phyloP scores from a whole-genome alignment of 2,113 vertebrate genomes.

The Grammomys dolichurus region DNA sequence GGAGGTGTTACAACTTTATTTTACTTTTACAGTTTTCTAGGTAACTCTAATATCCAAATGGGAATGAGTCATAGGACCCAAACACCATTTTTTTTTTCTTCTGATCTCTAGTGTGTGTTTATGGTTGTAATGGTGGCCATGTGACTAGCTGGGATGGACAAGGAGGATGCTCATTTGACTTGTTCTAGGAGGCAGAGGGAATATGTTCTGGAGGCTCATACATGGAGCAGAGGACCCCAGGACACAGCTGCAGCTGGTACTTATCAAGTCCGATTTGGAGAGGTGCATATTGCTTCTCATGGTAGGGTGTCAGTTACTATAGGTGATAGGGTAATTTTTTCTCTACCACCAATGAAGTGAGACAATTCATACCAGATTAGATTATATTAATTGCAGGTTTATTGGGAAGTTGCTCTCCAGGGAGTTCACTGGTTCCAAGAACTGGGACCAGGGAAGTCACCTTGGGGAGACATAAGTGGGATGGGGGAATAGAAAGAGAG shows the following conservation, averaged over 20 bases:
- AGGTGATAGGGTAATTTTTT: no score
- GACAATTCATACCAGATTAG: no score
- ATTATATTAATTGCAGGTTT: no score
- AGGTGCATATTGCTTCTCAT: accelerated
- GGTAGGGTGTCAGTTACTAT: neutral
- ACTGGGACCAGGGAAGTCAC: no score
- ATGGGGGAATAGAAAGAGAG: no score
- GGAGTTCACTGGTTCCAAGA: no score
- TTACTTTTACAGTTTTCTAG: neutral
- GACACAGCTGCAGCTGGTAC: neutral
- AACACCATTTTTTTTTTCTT: neutral
- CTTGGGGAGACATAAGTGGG: no score
- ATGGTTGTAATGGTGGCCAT: neutral
- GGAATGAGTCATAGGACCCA: neutral
- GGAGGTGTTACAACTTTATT: neutral
- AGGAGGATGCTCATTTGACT: neutral
- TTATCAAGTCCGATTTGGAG: no score
- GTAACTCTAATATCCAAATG: neutral
- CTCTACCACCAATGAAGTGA: no score
- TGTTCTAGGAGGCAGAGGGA: neutral
- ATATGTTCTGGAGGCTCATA: no score
- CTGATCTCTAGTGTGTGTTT: neutral
- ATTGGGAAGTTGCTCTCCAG: no score
- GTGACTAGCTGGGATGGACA: neutral
- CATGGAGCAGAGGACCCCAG: neutral